Base-by-base conservation (phyloP, 2,888 invertebrate species). In the Calliphora vomitoria region DNA sequence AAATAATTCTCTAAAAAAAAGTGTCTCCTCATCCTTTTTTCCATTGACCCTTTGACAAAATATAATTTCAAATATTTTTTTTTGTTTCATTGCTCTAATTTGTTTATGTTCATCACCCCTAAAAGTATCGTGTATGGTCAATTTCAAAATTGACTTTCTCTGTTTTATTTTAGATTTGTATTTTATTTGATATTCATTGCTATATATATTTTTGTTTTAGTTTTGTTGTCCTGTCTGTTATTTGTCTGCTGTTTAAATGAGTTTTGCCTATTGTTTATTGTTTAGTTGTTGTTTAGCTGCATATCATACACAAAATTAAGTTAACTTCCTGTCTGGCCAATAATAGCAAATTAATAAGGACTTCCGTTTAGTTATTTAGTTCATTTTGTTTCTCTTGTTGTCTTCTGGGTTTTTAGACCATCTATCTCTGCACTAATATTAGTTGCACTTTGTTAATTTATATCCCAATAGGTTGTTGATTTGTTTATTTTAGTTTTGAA, bases 311-410 rank as follows among this genome's bases (percentile, higher is more conserved):
- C 62, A 79, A 92, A 92, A 92, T 92, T 92, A 90, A 92, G 91
- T 92, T 92, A 92, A 92, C 93, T 92, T 92, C 92, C 92, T 92
- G 92, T 92, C 87, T 87, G 87, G 91, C 90, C 91, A 91, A 90
- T 92, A 91, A 91, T 91, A 91, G 92, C 93, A 91, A 92, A 92
- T 92, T 93, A 92, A 92, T 92, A 92, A 91, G 92, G 89, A 91
- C 92, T 90, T 92, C 92, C 92, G 92, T 76, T 87, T 85, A 75
- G 38, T 64, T 79, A 50, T 75, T 74, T 68, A 78, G 38, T 35
- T 68, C 66, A 4, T 18, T 47, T 8, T 25, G 6, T 41, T 41
- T 10, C 1, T 47, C 10, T 62, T 53, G 3, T 62, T 80, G 3
- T 55, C 53, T 0, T 64, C 35, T 64, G 71, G 64, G 64, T 78